These are phyloP conservation scores for Brotula barbata DNA, from an alignment of 2,797 vertebrate genomes.

Conservation along the genomic window DNA sequence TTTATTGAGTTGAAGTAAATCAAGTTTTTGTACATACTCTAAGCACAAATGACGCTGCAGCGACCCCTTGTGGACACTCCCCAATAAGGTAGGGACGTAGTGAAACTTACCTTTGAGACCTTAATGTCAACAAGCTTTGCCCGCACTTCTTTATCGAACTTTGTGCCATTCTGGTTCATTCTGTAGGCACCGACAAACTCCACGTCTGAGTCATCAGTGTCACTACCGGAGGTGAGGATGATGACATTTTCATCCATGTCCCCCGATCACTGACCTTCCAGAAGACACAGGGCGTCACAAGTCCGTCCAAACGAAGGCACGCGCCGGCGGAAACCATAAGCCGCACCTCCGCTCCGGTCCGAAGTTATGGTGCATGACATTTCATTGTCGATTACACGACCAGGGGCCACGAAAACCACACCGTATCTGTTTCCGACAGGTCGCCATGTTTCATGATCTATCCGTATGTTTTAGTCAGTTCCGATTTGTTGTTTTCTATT, in stretches of 20 bases:
- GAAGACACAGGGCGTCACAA: neutral
- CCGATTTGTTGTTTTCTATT: too few species aligned
- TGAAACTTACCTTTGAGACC: slow-evolving; percentile 60
- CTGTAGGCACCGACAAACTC: slow-evolving; percentile 61
- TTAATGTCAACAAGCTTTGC: slow-evolving; percentile 21
- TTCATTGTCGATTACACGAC: slow-evolving; percentile 3
- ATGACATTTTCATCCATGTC: slow-evolving; percentile 69
- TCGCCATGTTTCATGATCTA: too few species aligned
- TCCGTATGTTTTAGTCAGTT: too few species aligned
- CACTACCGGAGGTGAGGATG: slow-evolving; percentile 70
- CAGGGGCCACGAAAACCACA: neutral
- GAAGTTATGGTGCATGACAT: neutral
- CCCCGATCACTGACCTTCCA: neutral
- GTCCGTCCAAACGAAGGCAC: neutral
- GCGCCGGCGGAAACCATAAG: too few species aligned
- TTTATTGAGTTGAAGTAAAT: too few species aligned
- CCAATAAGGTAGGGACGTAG: neutral
- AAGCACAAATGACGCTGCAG: too few species aligned
- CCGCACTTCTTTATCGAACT: slow-evolving; percentile 28
- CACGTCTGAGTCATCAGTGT: slow-evolving; percentile 68
- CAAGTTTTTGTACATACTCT: too few species aligned
- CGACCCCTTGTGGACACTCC: neutral
- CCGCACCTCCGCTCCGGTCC: too few species aligned
- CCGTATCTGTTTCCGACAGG: too few species aligned
- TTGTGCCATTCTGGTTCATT: neutral